Base-by-base conservation (phyloP, 2,888 invertebrate species). In the Drosophila infuscata region DNA sequence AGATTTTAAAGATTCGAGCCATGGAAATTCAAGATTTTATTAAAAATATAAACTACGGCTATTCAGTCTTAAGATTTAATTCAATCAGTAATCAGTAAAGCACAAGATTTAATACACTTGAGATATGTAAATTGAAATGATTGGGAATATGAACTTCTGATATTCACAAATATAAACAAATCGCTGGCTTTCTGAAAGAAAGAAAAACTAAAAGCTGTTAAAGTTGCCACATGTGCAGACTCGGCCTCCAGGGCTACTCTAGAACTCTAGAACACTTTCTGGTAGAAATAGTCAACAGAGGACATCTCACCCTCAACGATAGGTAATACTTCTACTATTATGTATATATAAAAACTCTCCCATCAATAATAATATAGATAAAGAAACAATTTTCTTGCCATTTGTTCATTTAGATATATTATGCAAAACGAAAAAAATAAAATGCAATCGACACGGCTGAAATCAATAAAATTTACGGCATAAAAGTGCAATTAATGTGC, bases 401-500 rank as follows among this genome's bases (percentile, higher is more conserved):
- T 25, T 38, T 57, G 35, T 15, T 41, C 38, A 29, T n/a, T 46
- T 32, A 71, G 75, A 33, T 15, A 46, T 32, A 70, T 78, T 79
- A 81, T 78, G 70, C 76, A 83, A 75, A 71, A 64, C 52, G 63
- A 9, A 62, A 63, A 58, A 48, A 63, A 74, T 64, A 62, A 72
- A 51, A 54, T 48, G 64, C 49, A 67, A 70, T 66, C 35, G 17
- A 62, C 29, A 63, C 33, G 61, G 53, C 46, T 54, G 67, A 83
- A 80, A 85, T 83, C 83, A 82, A 83, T 85, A 82, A 83, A 82
- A 82, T 84, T 80, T 68, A 78, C 56, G 33, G 81, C 83, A 80
- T 85, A 78, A 82, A 82, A 83, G 81, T 85, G 83, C 83, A 82
- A 81, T 83, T 85, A 82, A 83, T 83, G 86, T 80, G 74, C 81